A percentile compares a stretch with the other conserved stretches of the same genome.
Evolutionary conservation across 2,113 vertebrate genomes (phyloP).

Genomic region (Tinamus guttatus): DNA sequence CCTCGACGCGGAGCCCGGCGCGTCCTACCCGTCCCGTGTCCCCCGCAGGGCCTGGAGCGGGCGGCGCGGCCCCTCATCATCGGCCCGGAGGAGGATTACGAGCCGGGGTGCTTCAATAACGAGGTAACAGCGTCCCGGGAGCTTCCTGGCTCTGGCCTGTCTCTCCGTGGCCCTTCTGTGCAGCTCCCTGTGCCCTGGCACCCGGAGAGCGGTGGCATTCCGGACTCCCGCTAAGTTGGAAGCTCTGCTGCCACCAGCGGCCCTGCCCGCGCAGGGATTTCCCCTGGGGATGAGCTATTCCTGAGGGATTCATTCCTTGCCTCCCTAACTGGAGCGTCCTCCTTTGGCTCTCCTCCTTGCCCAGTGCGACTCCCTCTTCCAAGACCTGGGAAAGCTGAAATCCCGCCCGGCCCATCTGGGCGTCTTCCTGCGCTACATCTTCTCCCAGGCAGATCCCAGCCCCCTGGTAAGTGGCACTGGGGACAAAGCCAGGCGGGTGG

Average conservation of each 20-base stretch:
- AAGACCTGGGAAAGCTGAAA: slow-evolving; percentile 89
- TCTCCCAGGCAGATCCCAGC: slow-evolving; percentile 91
- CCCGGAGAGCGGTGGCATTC: not conserved
- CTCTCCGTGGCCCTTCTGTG: fast-evolving
- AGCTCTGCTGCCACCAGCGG: not conserved
- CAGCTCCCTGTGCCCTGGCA: not conserved
- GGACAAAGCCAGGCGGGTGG: fast-evolving
- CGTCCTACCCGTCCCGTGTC: not conserved
- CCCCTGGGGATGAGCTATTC: fast-evolving
- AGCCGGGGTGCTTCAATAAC: slow-evolving; percentile 81
- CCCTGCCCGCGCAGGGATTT: not conserved
- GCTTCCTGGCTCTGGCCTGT: too few relatives aligned
- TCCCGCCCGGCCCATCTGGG: slow-evolving; percentile 88
- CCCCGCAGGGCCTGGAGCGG: slow-evolving; percentile 58
- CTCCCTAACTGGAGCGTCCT: not conserved
- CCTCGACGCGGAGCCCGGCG: not conserved
- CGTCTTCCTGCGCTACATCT: slow-evolving; percentile 92
- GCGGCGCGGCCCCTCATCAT: slow-evolving; percentile 84
- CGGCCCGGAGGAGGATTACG: slow-evolving; percentile 91
- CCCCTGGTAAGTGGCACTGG: slow-evolving; percentile 82
- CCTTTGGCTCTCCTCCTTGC: not conserved
- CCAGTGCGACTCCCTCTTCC: slow-evolving; percentile 89
- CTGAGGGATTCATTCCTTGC: fast-evolving
- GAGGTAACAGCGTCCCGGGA: slow-evolving; percentile 66
- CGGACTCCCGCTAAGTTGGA: not conserved